Evolutionary conservation across 2,113 vertebrate species (phyloP), one percentile per base, ranked within the genome.

Genomic region (Speoplatyrhinus poulsoni): DNA sequence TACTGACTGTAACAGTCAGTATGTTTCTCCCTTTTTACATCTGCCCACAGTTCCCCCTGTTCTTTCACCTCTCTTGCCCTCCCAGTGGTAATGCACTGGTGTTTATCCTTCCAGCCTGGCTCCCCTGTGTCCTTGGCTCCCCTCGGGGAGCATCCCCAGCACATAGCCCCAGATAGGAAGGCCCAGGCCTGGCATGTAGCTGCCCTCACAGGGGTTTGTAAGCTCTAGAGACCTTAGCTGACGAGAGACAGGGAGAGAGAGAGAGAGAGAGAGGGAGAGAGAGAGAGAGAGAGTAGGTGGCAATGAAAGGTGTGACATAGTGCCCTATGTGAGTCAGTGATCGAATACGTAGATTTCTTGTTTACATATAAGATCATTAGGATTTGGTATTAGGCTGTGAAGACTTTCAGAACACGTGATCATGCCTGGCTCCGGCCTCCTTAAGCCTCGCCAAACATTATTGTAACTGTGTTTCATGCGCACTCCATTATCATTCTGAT

Each of bases 81-180:
- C 85, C 86, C 83, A 77, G 85, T 79, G 62, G 87, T 85, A 76
- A 82, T 76, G 73, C 62, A 83, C 80, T 76, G 73, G 77, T 80
- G 73, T 81, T 82, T 81, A 83, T 89, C 54, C 85, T 57, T 69
- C 58, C 66, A 75, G 81, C 67, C 65, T 70, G 49, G 60, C 77
- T 83, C 70, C 60, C 63, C 69, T 62, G 48, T 62, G 72, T 72
- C 62, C 79, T 36, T 1, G 16, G 9, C 70, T 80, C 79, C 75
- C 80, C 46, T 16, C 60, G 77, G 87, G 84, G 79, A 73, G 75
- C 67, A 80, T 82, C 76, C 71, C 76, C 81, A 84, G 81, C 70
- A 71, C 16, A 78, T 69, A 87, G 63, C 73, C 65, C 81, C 33
- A 55, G 81, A 70, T 75, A 79, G 79, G 73, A 82, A 88, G 69